Evolutionary conservation across 2,113 vertebrate species (phyloP), one percentile per base, ranked within the genome.

Genomic region (Salvelinus namaycush): DNA sequence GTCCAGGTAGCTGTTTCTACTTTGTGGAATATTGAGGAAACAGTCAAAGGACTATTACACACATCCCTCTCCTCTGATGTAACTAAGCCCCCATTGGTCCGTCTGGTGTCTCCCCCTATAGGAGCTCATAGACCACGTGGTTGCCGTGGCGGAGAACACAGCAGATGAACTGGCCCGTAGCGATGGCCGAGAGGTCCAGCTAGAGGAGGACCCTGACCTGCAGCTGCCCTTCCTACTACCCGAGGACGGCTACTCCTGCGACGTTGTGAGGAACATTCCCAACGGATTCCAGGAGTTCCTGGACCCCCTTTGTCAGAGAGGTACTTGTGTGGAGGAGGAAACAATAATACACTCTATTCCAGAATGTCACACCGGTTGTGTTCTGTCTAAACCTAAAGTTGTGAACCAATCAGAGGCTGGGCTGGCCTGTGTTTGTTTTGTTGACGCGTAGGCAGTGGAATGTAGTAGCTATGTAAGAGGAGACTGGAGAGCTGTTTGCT

Each of bases 171-270:
- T 99, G 75, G 97, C 98, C 4, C 95, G 97, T 75, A 99, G 98
- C 0, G 98, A 99, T 1, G 97, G 97, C 1, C 83, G 98, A 39
- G 97, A 99, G 78, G 98, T 99, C 7, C 97, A 95, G 73, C 90
- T 99, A 79, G 95, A 99, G 86, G 98, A 99, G 87, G 97, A 99
- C 78, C 98, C 98, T 0, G 97, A 99, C 86, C 93, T 99, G 29
- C 98, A 99, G 91, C 93, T 99, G n/a, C 98, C 98, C 70, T 99
- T 99, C 88, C 95, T 99, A 29, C 86, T 99, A 70, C 98, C 98
- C 0, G 97, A 99, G 90, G 98, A 99, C 31, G 98, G 98, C 59
- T 99, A 99, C 90, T 98, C 98, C 22, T 99, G 98, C 0, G 98
- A 99, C n/a, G 97, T 98, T 26, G 97, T 99, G 88, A 94, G 97